A percentile compares a stretch with the other conserved stretches of the same genome.
These are phyloP conservation scores for Labia minor DNA, from an alignment of 2,888 invertebrate species.

Conservation along the genomic window DNA sequence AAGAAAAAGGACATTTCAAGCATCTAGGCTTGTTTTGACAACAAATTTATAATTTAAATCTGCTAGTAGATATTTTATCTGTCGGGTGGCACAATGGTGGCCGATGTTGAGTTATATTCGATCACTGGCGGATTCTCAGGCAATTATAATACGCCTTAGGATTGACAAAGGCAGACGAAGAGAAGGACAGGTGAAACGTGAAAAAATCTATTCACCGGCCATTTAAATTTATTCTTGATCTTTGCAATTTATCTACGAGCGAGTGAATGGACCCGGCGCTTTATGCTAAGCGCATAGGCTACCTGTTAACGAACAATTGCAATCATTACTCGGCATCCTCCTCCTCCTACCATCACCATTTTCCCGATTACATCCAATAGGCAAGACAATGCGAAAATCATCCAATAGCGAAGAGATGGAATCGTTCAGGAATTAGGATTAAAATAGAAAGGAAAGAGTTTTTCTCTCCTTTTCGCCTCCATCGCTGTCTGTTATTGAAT, in stretches of 20 bases:
- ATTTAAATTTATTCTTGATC: not conserved
- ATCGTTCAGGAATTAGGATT: too few relatives aligned
- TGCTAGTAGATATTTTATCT: not conserved
- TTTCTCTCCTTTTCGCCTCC: too few relatives aligned
- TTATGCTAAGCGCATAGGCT: too few relatives aligned
- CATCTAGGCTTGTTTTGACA: slow-evolving; percentile 7
- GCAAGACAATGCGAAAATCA: too few relatives aligned
- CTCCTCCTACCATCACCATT: too few relatives aligned
- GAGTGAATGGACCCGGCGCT: too few relatives aligned
- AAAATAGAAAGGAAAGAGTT: too few relatives aligned
- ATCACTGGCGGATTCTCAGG: slow-evolving; percentile 7
- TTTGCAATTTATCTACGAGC: not conserved
- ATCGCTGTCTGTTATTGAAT: too few relatives aligned
- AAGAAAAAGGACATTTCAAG: not conserved
- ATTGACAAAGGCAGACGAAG: slow-evolving; percentile 8
- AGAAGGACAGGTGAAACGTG: not conserved
- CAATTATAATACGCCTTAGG: slow-evolving; percentile 13
- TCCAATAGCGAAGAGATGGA: too few relatives aligned
- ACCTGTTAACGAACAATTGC: too few relatives aligned
- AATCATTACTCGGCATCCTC: too few relatives aligned
- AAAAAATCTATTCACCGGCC: not conserved
- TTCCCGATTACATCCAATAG: too few relatives aligned
- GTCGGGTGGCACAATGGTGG: slow-evolving; percentile 3
- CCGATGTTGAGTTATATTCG: not conserved
- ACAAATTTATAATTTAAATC: slow-evolving; percentile 13